Evolutionary conservation across 2,113 vertebrate species (phyloP).

Genomic region (Zosterops borbonicus): DNA sequence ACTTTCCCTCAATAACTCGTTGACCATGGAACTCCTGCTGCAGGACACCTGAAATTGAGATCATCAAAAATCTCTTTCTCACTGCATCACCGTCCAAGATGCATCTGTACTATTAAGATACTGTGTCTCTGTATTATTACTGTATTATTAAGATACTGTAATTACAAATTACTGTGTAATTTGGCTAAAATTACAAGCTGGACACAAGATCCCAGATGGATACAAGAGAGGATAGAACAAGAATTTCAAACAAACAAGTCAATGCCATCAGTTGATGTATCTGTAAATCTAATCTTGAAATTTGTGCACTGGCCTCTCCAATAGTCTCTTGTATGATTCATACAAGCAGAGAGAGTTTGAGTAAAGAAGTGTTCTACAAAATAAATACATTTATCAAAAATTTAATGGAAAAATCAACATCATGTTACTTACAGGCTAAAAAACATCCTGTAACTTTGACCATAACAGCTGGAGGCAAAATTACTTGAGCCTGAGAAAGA

Average conservation of each 20-base stretch:
- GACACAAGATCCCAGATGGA: background rate
- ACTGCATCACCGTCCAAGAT: background rate
- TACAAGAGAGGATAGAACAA: background rate
- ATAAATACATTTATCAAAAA: background rate
- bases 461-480: background rate
- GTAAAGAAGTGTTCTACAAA: background rate
- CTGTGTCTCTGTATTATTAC: background rate
- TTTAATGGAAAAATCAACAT: background rate
- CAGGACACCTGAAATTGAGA: background rate
- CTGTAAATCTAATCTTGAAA: background rate
- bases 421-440: background rate
- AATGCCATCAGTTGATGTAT: background rate
- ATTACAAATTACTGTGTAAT: background rate
- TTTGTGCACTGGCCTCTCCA: background rate
- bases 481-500: background rate
- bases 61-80: background rate
- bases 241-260: background rate
- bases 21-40: background rate
- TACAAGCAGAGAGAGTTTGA: background rate
- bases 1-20: background rate
- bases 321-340: background rate
- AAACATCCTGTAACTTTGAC: background rate
- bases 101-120: background rate
- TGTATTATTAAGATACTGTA: background rate
- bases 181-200: background rate